Evolutionary conservation across 2,888 invertebrate genomes (phyloP).

Genomic region (Drosophila pseudotalamancana): DNA sequence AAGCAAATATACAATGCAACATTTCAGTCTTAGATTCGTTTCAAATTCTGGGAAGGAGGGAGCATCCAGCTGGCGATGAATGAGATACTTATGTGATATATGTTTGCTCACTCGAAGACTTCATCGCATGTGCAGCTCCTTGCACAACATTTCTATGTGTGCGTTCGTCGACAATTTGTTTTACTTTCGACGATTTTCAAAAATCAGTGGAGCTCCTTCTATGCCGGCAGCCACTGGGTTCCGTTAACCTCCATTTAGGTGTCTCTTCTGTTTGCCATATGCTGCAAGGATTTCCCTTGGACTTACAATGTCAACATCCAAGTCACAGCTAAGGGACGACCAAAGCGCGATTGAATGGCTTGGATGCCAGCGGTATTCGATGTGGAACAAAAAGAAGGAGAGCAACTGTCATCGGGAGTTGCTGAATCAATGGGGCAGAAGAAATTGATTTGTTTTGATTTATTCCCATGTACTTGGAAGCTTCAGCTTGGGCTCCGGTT

Average conservation of each 20-base stretch:
- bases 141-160: background rate
- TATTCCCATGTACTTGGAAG: constrained; percentile 44
- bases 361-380: constrained; percentile 8
- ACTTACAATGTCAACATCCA: constrained; percentile 23
- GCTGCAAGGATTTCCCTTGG: constrained; percentile 5
- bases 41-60: no score
- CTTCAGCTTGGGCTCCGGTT: background rate
- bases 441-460: constrained; percentile 77
- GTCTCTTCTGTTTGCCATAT: constrained; percentile 50
- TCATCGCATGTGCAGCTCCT: constrained; percentile 7
- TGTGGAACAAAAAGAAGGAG: constrained; percentile 5
- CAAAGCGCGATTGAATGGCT: constrained; percentile 36
- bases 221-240: constrained; percentile 4
- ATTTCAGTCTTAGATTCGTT: constrained; percentile 4
- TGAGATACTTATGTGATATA: constrained; percentile 8
- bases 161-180: constrained; percentile 16
- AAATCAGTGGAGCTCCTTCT: constrained; percentile 13
- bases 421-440: constrained; percentile 67
- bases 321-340: constrained; percentile 25
- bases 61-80: background rate
- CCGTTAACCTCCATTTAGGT: constrained; percentile 60
- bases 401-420: constrained; percentile 61
- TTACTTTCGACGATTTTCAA: constrained; percentile 15
- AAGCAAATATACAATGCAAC: constrained; percentile 33
- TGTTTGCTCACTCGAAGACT: constrained; percentile 4